Base-by-base conservation (phyloP, 2,113 vertebrate genomes). In the Chunga burmeisteri region DNA sequence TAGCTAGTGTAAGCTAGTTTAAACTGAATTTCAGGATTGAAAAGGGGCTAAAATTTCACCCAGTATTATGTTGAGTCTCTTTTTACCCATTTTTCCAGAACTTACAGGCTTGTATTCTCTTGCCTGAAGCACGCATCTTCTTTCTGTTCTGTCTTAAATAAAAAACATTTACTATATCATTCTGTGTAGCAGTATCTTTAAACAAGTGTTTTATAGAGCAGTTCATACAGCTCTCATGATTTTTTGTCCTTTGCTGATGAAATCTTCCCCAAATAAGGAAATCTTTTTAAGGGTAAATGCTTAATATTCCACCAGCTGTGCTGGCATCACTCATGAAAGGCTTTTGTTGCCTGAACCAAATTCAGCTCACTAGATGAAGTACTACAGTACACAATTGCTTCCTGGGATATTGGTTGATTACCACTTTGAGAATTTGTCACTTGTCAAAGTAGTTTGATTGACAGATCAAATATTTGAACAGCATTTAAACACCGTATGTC, bases 341-440 rank as follows among this genome's bases (percentile, higher is more conserved):
- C 53, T 84, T 94, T 87, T 92, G 49, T 92, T 86, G 50, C 68
- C 77, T 63, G 52, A 89, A 85, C 20, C 19, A 82, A 93, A 79
- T 89, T 87, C 34, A 63, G 9, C n/a, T 79, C 3, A 0, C 62
- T 67, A 75, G 66, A 72, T 63, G 49, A 91, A 89, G 20, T 84
- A 38, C 68, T 91, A 32, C 72, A 75, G n/a, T 84, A 80, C 87
- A 75, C 26, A 63, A 49, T 94, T 79, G 30, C 49, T 93, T 91
- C 61, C 66, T 93, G 58, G 44, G 44, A 46, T 96, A 85, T 80
- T 82, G 56, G 23, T 65, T 90, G 81, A 95, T 93, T 96, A 22
- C 20, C 27, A 27, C 47, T 91, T 63, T 63, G 36, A 79, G 68
- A 95, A 94, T 81, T 74, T 93, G 68, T 91, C 56, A 38, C 52